A percentile compares a stretch with the other conserved stretches of the same genome.
Conservation (phyloP, 2,113 vertebrate genomes). For the Tricholaema leucomelas region DNA sequence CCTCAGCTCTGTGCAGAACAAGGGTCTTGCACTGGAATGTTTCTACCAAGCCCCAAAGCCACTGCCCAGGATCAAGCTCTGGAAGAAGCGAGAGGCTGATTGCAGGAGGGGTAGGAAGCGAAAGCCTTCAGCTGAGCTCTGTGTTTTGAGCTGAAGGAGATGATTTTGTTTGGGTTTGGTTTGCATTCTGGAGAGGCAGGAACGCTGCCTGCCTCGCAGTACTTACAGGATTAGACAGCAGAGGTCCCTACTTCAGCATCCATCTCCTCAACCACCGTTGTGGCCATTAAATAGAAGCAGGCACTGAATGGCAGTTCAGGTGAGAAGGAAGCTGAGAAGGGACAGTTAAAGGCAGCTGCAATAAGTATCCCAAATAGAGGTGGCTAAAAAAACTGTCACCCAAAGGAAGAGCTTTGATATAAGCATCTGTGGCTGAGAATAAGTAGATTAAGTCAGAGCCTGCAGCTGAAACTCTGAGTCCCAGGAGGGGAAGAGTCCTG, state of each 20-base stretch:
- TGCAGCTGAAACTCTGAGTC: not conserved
- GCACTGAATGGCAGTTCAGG: not conserved
- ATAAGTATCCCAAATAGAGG: not conserved
- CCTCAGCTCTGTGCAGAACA: not conserved
- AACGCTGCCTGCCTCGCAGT: not conserved
- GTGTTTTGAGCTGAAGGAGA: not conserved
- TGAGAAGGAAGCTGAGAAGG: not conserved
- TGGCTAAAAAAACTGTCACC: fast-evolving
- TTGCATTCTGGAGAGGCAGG: not conserved
- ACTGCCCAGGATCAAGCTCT: not conserved
- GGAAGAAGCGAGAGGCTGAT: not conserved
- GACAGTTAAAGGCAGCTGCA: not conserved
- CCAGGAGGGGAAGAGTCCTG: not conserved
- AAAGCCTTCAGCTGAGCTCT: not conserved
- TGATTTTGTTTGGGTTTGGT: not conserved
- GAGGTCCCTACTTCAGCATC: not conserved
- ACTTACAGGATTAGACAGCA: not conserved
- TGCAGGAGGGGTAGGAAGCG: not conserved
- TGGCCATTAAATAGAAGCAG: not conserved
- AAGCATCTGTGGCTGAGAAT: not conserved
- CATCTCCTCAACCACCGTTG: not conserved
- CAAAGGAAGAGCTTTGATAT: not conserved
- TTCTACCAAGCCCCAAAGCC: not conserved
- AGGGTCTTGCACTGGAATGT: not conserved
- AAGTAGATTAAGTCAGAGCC: not conserved